Conservation (phyloP, 2,888 invertebrate species). For the Torymus texanus region DNA sequence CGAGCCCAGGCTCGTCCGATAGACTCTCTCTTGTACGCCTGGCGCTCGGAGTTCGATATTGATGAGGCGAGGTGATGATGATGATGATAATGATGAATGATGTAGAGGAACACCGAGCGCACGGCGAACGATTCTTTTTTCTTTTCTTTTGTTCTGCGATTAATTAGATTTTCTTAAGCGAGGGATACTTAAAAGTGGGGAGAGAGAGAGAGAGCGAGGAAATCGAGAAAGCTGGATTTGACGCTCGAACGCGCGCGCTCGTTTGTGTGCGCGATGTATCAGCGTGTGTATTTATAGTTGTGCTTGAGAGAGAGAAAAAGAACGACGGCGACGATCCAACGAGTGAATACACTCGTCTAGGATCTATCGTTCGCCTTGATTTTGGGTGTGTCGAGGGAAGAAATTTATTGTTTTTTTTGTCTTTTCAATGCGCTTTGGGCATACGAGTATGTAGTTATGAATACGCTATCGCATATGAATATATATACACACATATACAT, state of each 20-base stretch:
- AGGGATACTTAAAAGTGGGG: constrained; percentile 41
- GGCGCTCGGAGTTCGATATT: constrained; percentile 19
- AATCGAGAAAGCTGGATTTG: background rate
- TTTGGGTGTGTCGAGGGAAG: constrained; percentile 28
- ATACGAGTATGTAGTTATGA: constrained; percentile 12
- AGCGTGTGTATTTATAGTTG: constrained; percentile 44
- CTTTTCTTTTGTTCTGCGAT: constrained; percentile 15
- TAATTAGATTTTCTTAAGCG: constrained; percentile 38
- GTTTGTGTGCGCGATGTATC: constrained; percentile 2
- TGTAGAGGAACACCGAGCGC: constrained; percentile 24
- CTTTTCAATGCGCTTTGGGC: background rate
- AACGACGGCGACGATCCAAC: background rate
- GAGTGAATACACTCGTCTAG: constrained; percentile 29
- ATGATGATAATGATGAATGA: background rate
- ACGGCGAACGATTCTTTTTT: constrained; percentile 24
- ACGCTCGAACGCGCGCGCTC: background rate
- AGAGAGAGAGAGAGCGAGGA: background rate
- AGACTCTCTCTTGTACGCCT: constrained; percentile 41
- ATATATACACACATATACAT: too few species aligned
- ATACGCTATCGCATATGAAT: constrained; percentile 30
- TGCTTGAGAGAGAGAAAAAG: constrained; percentile 10
- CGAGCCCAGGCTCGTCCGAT: constrained; percentile 53
- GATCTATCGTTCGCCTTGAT: constrained; percentile 16
- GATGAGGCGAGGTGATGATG: background rate
- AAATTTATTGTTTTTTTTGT: background rate